Evolutionary conservation across 1,140 invertebrate genomes (phyloP), one percentile per base, ranked within the genome.

Genomic region (Protaetia brevitarsis): DNA sequence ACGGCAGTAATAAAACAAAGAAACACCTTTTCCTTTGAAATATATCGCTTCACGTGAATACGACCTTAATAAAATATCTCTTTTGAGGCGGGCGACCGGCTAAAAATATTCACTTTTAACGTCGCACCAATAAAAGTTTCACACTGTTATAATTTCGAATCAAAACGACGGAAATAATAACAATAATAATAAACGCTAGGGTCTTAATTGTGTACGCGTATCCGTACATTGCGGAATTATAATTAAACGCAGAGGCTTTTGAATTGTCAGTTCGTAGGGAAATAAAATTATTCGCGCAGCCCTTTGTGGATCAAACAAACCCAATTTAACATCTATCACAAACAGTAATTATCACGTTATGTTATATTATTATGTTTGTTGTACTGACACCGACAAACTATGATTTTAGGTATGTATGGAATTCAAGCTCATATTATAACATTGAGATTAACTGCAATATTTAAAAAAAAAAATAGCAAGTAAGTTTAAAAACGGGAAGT

Each of bases 91-190:
- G 31, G 8, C 13, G 31, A 34, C 8, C 31, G 8, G 31, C 13
- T 34, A 34, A 34, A 51, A 51, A 51, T 51, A 51, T 51, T 51
- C 41, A 23, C 41, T 51, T 51, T 51, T 51, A 51, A 51, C 26
- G 41, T 51, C 41, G n/a, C n/a, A 51, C 19, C 41, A 51, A 51
- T 51, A 51, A 51, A 51, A 51, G 41, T 51, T 51, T 51, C 41
- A 23, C 19, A 51, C 41, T 19, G 26, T 51, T 19, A 51, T 13
- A 51, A 51, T 51, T 16, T 51, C 10, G 4, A 23, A 51, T 51
- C 19, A 16, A 51, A 51, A 51, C 19, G 41, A 19, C 41, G 41
- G 41, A 10, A n/a, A 51, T 51, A 51, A 51, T 51, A 19, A 51
- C 19, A 19, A 51, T 51, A 51, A 23, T 51, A 51, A 37, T 37